These are phyloP conservation scores for Micromussa lordhowensis DNA, from an alignment of 92 coral and sea anemone species.

Conservation along the genomic window DNA sequence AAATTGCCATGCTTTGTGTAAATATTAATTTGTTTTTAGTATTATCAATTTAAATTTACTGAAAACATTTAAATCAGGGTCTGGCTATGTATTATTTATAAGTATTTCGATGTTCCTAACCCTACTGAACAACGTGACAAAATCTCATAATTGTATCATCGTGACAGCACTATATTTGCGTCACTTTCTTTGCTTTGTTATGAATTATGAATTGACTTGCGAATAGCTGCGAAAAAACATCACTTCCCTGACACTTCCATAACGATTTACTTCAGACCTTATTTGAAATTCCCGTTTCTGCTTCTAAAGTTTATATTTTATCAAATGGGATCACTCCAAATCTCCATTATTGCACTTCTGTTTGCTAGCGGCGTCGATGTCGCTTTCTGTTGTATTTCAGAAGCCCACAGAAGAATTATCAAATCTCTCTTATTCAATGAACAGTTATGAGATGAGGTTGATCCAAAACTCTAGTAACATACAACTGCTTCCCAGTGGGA, in stretches of 20 bases:
- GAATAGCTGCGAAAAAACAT: background rate
- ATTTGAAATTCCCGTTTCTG: background rate
- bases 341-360: too few species aligned
- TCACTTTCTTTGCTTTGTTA: background rate
- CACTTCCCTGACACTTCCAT: background rate
- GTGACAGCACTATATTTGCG: background rate
- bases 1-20: constrained; percentile 6
- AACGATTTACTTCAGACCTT: too few species aligned
- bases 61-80: background rate
- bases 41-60: background rate
- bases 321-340: too few species aligned
- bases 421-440: too few species aligned
- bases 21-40: background rate
- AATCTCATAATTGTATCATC: background rate
- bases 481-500: too few species aligned
- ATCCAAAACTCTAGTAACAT: too few species aligned
- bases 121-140: background rate
- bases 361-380: too few species aligned
- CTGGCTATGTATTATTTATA: background rate
- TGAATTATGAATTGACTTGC: background rate
- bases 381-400: too few species aligned
- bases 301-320: background rate
- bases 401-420: too few species aligned
- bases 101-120: background rate
- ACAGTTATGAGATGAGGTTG: too few species aligned